These are phyloP conservation scores for Sula dactylatra DNA, from an alignment of 2,113 vertebrate species.

Conservation along the genomic window DNA sequence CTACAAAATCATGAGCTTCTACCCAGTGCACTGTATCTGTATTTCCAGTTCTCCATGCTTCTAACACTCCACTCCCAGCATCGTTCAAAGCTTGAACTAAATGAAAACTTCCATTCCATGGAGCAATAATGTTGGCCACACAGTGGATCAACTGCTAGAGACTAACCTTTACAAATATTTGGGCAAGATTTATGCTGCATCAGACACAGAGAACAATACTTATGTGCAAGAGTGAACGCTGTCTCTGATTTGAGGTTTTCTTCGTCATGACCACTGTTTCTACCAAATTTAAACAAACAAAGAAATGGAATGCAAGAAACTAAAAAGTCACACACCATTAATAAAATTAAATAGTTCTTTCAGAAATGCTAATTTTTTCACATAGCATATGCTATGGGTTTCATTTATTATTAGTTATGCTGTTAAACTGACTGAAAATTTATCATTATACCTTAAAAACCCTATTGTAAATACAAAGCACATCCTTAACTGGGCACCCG, in stretches of 20 bases:
- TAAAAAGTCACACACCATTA: not conserved
- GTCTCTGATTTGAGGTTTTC: not conserved
- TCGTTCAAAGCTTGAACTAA: not conserved
- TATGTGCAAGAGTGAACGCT: not conserved
- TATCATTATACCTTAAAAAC: not conserved
- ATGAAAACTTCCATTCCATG: not conserved
- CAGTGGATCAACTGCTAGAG: not conserved
- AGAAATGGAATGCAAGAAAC: not conserved
- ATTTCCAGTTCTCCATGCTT: not conserved
- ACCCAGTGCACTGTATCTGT: not conserved
- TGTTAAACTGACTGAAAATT: constrained; percentile 9
- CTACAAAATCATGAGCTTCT: not conserved
- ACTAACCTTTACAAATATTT: not conserved
- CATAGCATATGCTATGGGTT: not conserved
- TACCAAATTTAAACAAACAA: not conserved
- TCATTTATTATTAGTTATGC: not conserved
- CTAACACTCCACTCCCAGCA: not conserved
- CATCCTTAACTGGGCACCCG: not conserved
- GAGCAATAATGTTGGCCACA: not conserved
- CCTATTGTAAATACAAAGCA: not conserved
- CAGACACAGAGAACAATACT: not conserved
- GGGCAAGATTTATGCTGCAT: not conserved
- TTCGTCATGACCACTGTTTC: not conserved
- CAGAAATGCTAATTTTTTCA: not conserved
- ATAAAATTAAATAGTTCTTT: not conserved